A percentile compares a stretch with the other conserved stretches of the same genome.
These are phyloP conservation scores for Serrognathus titanus DNA, from an alignment of 2,888 invertebrate genomes.

Conservation along the genomic window DNA sequence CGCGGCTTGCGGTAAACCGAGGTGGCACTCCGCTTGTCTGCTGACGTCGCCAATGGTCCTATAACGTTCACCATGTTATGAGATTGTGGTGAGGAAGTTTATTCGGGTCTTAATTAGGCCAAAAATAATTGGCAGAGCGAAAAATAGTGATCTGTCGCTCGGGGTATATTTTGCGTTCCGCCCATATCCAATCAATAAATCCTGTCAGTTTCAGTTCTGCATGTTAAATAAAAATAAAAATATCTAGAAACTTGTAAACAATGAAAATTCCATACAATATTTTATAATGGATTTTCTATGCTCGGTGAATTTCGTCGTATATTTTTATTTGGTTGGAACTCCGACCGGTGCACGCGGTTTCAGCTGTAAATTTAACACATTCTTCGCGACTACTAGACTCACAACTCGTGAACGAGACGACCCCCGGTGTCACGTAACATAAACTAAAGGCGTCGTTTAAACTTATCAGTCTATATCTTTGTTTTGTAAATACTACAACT, in stretches of 20 bases:
- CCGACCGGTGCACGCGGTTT: not conserved
- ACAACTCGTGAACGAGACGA: constrained; percentile 30
- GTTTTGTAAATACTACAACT: constrained; percentile 31
- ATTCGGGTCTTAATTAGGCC: too few relatives aligned
- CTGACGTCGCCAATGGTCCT: constrained; percentile 25
- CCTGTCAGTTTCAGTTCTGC: too few relatives aligned
- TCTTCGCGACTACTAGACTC: constrained; percentile 20
- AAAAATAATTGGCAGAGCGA: too few relatives aligned
- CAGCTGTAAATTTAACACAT: constrained; percentile 19
- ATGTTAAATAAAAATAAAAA: not conserved
- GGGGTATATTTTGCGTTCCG: not conserved
- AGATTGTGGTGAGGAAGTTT: not conserved
- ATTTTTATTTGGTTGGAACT: not conserved
- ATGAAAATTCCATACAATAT: not conserved
- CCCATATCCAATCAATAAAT: too few relatives aligned
- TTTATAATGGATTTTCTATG: constrained; percentile 1
- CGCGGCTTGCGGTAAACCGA: constrained; percentile 40
- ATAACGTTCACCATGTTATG: constrained; percentile 13
- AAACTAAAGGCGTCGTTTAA: constrained; percentile 31
- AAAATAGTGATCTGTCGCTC: too few relatives aligned
- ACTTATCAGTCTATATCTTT: constrained; percentile 30
- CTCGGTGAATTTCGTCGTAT: not conserved
- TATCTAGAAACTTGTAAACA: not conserved
- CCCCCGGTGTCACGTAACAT: constrained; percentile 27
- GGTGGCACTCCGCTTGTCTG: constrained; percentile 28